These are phyloP conservation scores for Gymnopithys bicolor DNA, from an alignment of 2,797 vertebrate species.

Conservation along the genomic window DNA sequence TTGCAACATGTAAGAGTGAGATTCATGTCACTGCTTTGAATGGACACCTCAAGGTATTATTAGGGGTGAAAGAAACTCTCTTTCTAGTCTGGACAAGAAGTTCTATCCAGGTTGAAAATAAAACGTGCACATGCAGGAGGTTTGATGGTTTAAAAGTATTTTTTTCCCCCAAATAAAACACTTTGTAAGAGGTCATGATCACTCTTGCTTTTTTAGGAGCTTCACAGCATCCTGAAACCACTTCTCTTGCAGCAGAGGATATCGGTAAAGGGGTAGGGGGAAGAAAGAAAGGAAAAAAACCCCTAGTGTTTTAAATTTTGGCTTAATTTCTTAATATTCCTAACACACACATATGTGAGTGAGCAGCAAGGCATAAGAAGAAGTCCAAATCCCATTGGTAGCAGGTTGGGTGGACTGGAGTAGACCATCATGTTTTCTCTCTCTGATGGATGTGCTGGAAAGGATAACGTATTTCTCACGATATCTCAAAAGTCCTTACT, in stretches of 20 bases:
- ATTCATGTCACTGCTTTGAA: accelerated
- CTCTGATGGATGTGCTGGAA: neutral
- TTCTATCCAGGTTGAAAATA: neutral
- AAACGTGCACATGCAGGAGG: neutral
- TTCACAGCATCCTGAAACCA: neutral
- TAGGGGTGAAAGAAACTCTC: neutral
- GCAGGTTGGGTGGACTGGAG: neutral
- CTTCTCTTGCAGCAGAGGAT: neutral
- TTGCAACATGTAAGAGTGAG: neutral
- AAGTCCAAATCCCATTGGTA: neutral
- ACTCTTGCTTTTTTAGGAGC: neutral
- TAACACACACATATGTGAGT: neutral
- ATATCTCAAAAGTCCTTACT: neutral
- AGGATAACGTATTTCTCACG: neutral
- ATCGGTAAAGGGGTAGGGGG: neutral
- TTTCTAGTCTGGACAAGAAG: neutral
- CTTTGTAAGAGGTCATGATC: neutral
- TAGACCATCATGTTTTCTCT: neutral
- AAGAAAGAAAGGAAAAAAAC: too few relatives aligned
- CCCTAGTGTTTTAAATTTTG: neutral
- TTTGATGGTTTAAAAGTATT: neutral
- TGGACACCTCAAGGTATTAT: neutral
- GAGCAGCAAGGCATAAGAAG: neutral
- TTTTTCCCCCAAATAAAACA: neutral
- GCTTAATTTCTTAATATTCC: neutral